phyloP scores from a whole-genome alignment of 2,113 vertebrate genomes.

The Amphiprion ocellaris region DNA sequence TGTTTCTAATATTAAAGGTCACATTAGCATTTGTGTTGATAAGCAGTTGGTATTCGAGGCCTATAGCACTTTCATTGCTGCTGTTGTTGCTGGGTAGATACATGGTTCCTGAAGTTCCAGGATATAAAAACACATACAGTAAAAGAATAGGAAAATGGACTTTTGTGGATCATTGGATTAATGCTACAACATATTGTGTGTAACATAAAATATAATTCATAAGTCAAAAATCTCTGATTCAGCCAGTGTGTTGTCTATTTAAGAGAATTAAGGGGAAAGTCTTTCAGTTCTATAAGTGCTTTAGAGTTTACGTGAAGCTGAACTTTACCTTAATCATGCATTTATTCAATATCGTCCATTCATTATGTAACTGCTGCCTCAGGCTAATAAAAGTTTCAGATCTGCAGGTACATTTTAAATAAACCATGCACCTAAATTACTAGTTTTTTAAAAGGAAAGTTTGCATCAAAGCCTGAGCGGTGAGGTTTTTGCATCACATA shows the following conservation, averaged over 20 bases:
- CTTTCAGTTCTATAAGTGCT: conserved; percentile 16
- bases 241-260: conserved; percentile 15
- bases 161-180: conserved; percentile 22
- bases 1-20: conserved; percentile 83
- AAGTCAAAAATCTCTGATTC: conserved; percentile 18
- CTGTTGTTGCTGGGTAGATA: conserved; percentile 50
- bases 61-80: conserved; percentile 34
- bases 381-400: conserved; percentile 39
- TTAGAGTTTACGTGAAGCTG: conserved; percentile 32
- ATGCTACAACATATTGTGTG: background rate
- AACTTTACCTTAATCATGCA: conserved; percentile 33
- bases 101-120: conserved; percentile 15
- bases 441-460: background rate
- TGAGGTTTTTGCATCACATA: background rate
- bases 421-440: conserved; percentile 22
- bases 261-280: conserved; percentile 25
- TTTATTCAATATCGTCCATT: conserved; percentile 29
- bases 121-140: conserved; percentile 25
- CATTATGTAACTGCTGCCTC: conserved; percentile 30
- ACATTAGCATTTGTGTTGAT: conserved; percentile 85
- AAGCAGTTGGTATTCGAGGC: conserved; percentile 75
- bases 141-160: conserved; percentile 24
- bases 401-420: conserved; percentile 37
- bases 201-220: conserved; percentile 25
- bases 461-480: no score